A percentile compares a stretch with the other conserved stretches of the same genome.
Conservation (phyloP, 1,140 invertebrate species). For the Drosophila sulfurigaster region DNA sequence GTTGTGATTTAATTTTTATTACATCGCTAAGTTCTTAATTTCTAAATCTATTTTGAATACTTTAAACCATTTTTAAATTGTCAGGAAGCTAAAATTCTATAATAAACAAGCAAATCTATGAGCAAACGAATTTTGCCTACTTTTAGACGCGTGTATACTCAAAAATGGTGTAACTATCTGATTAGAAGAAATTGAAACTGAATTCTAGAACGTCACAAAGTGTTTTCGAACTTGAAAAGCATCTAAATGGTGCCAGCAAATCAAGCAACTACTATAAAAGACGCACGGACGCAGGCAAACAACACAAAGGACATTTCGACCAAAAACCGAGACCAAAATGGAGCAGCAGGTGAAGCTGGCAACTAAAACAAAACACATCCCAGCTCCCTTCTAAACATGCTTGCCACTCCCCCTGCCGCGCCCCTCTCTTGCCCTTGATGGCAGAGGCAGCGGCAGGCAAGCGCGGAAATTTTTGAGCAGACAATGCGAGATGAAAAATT, state of each 20-base stretch:
- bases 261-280: constrained; percentile 56
- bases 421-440: neutral
- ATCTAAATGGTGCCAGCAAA: constrained; percentile 43
- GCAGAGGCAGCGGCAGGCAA: neutral
- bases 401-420: neutral
- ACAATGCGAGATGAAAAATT: constrained; percentile 59
- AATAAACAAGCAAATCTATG: no score
- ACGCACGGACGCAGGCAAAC: constrained; percentile 20
- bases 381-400: constrained; percentile 5
- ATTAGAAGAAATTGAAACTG: neutral
- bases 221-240: constrained; percentile 12
- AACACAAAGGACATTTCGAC: constrained; percentile 14
- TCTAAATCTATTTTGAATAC: no score
- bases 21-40: no score
- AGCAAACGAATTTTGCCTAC: neutral
- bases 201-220: constrained; percentile 7
- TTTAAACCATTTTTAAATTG: no score
- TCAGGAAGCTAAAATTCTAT: no score
- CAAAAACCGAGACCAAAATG: neutral
- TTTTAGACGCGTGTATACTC: neutral
- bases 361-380: constrained; percentile 53
- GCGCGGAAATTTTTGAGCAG: constrained; percentile 49
- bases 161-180: neutral
- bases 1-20: no score
- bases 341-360: constrained; percentile 25